phyloP scores from a whole-genome alignment of 2,888 invertebrate species.

The Melanotus villosus region DNA sequence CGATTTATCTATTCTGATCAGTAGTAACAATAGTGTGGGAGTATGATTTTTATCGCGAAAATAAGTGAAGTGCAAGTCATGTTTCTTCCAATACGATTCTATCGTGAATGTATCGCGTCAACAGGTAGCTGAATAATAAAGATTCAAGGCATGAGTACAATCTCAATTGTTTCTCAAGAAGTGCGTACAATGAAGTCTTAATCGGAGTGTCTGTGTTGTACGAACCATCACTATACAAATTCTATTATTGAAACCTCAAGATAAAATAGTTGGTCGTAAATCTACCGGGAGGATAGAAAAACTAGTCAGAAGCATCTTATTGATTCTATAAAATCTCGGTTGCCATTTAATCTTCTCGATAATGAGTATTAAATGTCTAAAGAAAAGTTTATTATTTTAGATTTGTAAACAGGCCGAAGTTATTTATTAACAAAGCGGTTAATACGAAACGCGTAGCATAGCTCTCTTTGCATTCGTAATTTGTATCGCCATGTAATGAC shows the following conservation, averaged over 20 bases:
- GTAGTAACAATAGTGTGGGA: neutral
- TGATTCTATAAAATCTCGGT: neutral
- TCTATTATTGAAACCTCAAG: constrained; percentile 5
- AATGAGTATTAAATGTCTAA: neutral
- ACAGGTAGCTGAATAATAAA: constrained; percentile 15
- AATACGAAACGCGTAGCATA: neutral
- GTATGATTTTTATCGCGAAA: constrained; percentile 2
- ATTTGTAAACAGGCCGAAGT: neutral
- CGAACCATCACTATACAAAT: constrained; percentile 1
- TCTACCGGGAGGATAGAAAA: neutral
- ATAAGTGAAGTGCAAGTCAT: constrained; percentile 28
- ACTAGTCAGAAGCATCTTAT: neutral
- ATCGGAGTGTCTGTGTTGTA: constrained; percentile 14
- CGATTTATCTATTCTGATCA: neutral
- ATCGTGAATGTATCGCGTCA: constrained; percentile 2
- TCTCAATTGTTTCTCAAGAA: constrained; percentile 19
- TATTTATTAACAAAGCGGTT: constrained; percentile 1
- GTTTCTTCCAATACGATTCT: constrained; percentile 10
- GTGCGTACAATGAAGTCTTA: constrained; percentile 13
- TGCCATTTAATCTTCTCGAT: no score
- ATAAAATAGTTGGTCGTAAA: constrained; percentile 22
- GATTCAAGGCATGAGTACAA: constrained; percentile 9
- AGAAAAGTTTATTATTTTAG: neutral
- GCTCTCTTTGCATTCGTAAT: neutral
- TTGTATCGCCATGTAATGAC: constrained; percentile 26